Evolutionary conservation across 2,113 vertebrate species (phyloP), one percentile per base, ranked within the genome.

Genomic region (Gadus chalcogrammus): DNA sequence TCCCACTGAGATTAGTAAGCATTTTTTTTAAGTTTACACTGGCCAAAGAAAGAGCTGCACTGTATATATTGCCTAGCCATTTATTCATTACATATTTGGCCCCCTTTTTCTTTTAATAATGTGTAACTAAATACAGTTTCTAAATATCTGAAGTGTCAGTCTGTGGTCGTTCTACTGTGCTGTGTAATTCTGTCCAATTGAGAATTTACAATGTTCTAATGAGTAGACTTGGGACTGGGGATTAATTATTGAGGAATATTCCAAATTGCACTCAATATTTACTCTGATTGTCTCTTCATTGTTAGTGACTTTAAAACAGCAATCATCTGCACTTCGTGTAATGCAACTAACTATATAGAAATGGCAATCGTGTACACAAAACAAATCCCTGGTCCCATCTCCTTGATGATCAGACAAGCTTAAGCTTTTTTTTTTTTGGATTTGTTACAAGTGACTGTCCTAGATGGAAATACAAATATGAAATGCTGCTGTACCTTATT

Each of bases 401-500:
- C 42, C 38, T 64, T 35, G 60, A 61, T n/a, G 48, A 59, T 35
- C 31, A 35, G 31, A 35, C 31, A 35, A 35, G 31, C 31, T 48
- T 74, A 69, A n/a, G 13, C 16, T 6, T n/a, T 82, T 81, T 77
- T 75, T 71, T 82, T 85, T 83, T 84, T 84, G 60, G 75, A 79
- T 66, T 24, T 67, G 61, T 81, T 5, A 79, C 75, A 83, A 84
- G 76, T 82, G 79, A 87, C 70, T 73, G 71, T 78, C 71, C 69
- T 71, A 73, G 72, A 73, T 79, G 60, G 69, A 83, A 76, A 80
- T 48, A 38, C 64, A 28, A 67, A 68, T 48, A n/a, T 53, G 15
- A 72, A 53, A 81, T 84, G 80, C 85, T 88, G 84, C 84, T 87
- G 85, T 79, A 77, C 38, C 77, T 72, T 74, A 75, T 91, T 89